A percentile compares a stretch with the other conserved stretches of the same genome.
These are phyloP conservation scores for Phalacrocorax brasilianus DNA, from an alignment of 2,113 vertebrate species.

Conservation along the genomic window DNA sequence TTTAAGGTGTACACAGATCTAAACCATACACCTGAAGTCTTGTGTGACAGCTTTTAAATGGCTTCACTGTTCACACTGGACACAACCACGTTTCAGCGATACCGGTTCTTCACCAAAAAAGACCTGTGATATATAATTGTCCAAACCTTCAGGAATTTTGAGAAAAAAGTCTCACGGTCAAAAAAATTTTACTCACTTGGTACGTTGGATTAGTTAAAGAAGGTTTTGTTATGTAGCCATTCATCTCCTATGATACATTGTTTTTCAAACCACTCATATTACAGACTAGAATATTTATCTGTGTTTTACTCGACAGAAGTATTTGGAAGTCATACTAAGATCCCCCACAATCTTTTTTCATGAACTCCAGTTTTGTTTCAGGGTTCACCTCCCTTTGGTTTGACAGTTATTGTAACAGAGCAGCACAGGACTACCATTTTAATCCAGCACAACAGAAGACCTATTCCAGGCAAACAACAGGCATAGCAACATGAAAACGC, in stretches of 20 bases:
- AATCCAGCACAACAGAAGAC: not conserved
- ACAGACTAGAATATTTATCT: not conserved
- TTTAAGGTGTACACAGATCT: not conserved
- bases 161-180: not conserved
- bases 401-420: not conserved
- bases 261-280: not conserved
- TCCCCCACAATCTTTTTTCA: not conserved
- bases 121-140: not conserved
- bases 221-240: not conserved
- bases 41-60: not conserved
- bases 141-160: not conserved
- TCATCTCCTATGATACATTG: not conserved
- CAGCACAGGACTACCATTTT: not conserved
- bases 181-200: not conserved
- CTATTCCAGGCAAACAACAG: not conserved
- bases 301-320: not conserved
- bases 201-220: not conserved
- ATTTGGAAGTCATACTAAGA: not conserved
- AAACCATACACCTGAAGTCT: not conserved
- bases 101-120: not conserved
- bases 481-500: not conserved
- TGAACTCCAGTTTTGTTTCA: not conserved
- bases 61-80: not conserved
- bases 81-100: not conserved
- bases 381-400: not conserved